Base-by-base conservation (phyloP, 2,888 invertebrate genomes). In the Ectemnius continuus region DNA sequence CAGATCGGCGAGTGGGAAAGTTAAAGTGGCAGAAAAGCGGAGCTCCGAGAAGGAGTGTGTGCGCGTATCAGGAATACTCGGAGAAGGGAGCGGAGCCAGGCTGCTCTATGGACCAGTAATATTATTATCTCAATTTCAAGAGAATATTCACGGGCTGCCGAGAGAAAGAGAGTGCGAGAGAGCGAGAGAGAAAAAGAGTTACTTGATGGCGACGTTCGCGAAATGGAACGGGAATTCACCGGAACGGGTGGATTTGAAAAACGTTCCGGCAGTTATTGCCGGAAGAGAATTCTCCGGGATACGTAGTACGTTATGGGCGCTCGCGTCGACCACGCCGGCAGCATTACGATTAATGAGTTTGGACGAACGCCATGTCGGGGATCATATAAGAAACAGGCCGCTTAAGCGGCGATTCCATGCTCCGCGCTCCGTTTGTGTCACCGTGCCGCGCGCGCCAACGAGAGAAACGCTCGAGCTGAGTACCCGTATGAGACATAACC, bases 301-400 rank as follows among this genome's bases (percentile, higher is more conserved):
- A 6, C 36, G 36, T 36, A 36, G 78, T 77, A 73, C 76, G 72
- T 76, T 81, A 79, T 67, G 36, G 36, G 36, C 36, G 36, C 36
- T 6, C 36, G 72, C 73, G 56, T 14, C 61, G 48, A 61, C 6
- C 68, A 67, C 62, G 64, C 61, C 73, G 59, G 75, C 65, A 67
- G 70, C 84, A 82, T 84, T 78, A 78, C 84, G 87, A 88, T 88
- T 86, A 84, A 88, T 85, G 84, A 84, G 84, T 81, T 87, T 87
- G 87, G 86, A 87, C 84, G 78, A 76, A 60, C 79, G 86, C 87
- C 86, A 84, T 84, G 81, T 63, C 76, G 56, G 72, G 71, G 75
- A 83, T 86, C 83, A 77, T 82, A 82, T 79, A 83, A 82, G 83
- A 74, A 82, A 81, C 83, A 73, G 79, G 70, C 69, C 79, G 75